Evolutionary conservation across 2,888 invertebrate species (phyloP), one percentile per base, ranked within the genome.

Genomic region (Lathronympha strigana): DNA sequence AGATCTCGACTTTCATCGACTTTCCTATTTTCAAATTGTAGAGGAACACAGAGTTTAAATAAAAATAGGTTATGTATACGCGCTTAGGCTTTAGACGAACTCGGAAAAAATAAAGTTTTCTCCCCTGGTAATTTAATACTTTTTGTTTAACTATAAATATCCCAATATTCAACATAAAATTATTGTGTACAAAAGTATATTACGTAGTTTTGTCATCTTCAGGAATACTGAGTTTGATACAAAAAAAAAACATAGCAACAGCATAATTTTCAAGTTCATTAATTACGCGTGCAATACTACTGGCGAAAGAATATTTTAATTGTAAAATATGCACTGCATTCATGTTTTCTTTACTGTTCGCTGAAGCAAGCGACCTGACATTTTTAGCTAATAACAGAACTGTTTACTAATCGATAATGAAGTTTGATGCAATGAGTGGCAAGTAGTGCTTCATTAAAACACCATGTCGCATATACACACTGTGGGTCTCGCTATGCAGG

Each of bases 381-480:
- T 57, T 63, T 54, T 63, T 50, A 57, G 23, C 23, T 57, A 63
- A 55, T 53, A 23, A 25, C 23, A 6, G 4, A 36, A 36, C 33
- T 40, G 57, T 63, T 57, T 28, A 49, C 31, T 31, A 63, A 57
- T 40, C 31, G 57, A 40, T 45, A 53, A 45, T 36, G 25, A 25
- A 36, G 33, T 45, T 63, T 55, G 40, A 57, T 40, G 57, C 50
- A 63, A 63, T 49, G 63, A 40, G 31, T 43, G 57, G 50, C 40
- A 50, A 40, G 57, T 21, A 33, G 9, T 31, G 57, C 17, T 43
- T 45, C 19, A 9, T 19, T 45, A 57, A 31, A 43, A 31, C 21
- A 45, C 57, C 21, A 45, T 55, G 55, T 43, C 28, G 40, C 28
- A 15, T 40, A 15, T 13, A 31, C 19, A 28, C 28, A 28, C n/a